Evolutionary conservation across 2,113 vertebrate species (phyloP), one percentile per base, ranked within the genome.

Genomic region (Ophiodon elongatus): DNA sequence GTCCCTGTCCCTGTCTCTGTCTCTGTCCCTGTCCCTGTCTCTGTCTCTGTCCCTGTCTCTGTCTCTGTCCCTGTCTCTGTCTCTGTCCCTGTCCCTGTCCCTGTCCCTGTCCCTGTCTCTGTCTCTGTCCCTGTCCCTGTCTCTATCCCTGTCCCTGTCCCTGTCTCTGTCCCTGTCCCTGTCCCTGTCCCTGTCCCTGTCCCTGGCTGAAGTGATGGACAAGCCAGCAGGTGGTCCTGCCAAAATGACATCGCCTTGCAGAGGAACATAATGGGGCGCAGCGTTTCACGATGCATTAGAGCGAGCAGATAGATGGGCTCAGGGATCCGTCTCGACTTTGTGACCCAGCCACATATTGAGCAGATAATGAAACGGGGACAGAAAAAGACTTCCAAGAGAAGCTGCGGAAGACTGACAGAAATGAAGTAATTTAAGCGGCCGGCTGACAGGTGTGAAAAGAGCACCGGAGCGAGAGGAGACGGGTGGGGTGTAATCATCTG

Each of bases 391-490:
- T 57, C 6, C 0, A 14, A 8, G n/a, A 60, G 79, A 76, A 7
- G 45, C 67, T 57, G 45, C 17, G 27, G 64, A 25, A 25, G n/a
- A 72, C 29, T 33, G 79, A 76, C 60, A 86, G 73, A 84, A 76
- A 86, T 67, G 15, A 81, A 70, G 57, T 89, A 45, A 86, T 87
- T 90, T 25, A 73, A 73, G 79, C 33, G 70, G 68, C 59, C 9
- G 33, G 59, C 52, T 88, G 87, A 83, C 76, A 87, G 73, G 73
- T 83, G 74, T 82, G 73, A 80, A 62, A 2, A 43, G 45, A 31
- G 6, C 73, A 37, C n/a, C 35, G 45, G 52, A 71, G 79, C n/a
- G 7, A 41, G 63, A 27, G 47, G 60, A 71, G 52, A 31, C 29
- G 8, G 59, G 23, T 15, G 17, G 66, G 60, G 43, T 80, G 76